A percentile compares a stretch with the other conserved stretches of the same genome.
These are phyloP conservation scores for Sporophila hypoxantha DNA, from an alignment of 2,113 vertebrate genomes.

Conservation along the genomic window DNA sequence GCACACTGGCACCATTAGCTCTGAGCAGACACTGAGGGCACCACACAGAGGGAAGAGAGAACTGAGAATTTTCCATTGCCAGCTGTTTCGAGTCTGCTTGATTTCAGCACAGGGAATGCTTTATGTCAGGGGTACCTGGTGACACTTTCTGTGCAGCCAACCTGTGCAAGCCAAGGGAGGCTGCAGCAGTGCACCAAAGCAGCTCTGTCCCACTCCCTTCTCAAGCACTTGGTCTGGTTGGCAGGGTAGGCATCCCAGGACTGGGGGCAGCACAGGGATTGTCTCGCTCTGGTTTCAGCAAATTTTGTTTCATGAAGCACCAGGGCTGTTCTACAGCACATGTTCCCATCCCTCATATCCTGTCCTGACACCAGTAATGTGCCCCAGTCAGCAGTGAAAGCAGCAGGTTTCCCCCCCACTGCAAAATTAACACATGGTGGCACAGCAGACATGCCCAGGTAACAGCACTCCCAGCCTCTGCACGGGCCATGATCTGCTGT, in stretches of 20 bases:
- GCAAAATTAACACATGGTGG: fast-evolving
- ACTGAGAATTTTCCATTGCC: not conserved
- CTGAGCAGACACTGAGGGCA: not conserved
- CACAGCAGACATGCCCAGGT: fast-evolving
- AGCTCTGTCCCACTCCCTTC: not conserved
- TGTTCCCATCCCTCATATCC: fast-evolving
- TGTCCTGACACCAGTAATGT: not conserved
- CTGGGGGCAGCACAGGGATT: fast-evolving
- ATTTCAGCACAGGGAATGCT: not conserved
- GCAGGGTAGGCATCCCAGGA: not conserved
- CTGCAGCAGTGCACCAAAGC: not conserved
- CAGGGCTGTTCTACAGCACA: not conserved
- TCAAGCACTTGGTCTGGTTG: not conserved
- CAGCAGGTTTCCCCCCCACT: not conserved
- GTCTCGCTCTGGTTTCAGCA: not conserved
- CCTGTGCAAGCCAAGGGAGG: not conserved
- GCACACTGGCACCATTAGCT: fast-evolving
- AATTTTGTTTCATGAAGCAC: not conserved
- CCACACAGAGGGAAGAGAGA: not conserved
- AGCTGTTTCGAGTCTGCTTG: not conserved
- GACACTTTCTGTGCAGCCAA: not conserved
- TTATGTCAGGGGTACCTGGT: not conserved
- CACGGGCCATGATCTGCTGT: not conserved
- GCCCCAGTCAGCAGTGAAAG: not conserved
- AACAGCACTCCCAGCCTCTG: not conserved